These are phyloP conservation scores for Brachionichthys hirsutus DNA, from an alignment of 2,113 vertebrate species.

Conservation along the genomic window DNA sequence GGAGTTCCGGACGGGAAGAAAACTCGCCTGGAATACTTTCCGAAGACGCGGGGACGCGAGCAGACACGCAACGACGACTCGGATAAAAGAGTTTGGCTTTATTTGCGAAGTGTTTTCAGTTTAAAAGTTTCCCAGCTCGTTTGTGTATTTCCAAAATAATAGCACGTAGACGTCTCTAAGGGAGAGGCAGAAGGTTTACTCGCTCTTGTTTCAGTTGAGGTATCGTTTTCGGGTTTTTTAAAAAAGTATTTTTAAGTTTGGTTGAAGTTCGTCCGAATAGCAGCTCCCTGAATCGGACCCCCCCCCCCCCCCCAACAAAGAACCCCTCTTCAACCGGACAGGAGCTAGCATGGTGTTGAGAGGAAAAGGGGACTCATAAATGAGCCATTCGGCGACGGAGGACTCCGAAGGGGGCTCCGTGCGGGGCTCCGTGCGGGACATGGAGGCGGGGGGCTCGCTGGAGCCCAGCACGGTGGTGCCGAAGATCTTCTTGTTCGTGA, in stretches of 20 bases:
- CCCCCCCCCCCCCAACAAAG: conserved; percentile 63
- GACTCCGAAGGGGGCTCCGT: conserved; percentile 43
- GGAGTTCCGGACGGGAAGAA: conserved; percentile 47
- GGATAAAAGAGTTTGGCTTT: neutral
- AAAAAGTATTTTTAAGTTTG: conserved; percentile 16
- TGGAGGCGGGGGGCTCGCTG: conserved; percentile 56
- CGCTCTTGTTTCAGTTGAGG: neutral
- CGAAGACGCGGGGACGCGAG: neutral
- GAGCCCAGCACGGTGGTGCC: conserved; percentile 40
- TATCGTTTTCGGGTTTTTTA: neutral
- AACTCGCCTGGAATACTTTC: conserved; percentile 30
- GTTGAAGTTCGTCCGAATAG: conserved; percentile 39
- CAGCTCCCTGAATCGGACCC: conserved; percentile 19
- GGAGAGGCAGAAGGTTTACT: conserved; percentile 9
- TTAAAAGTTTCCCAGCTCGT: conserved; percentile 12
- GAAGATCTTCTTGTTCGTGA: conserved; percentile 25
- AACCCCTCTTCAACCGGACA: conserved; percentile 19
- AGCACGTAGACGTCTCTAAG: conserved; percentile 37
- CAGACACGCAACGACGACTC: neutral
- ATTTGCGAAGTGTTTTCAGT: neutral
- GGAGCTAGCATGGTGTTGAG: conserved; percentile 3
- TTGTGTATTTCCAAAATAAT: conserved; percentile 9
- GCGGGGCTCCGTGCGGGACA: conserved; percentile 48
- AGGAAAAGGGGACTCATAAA: conserved; percentile 35
- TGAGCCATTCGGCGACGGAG: conserved; percentile 54